Percentiles rank a stretch among this genome's conserved stretches.
Conservation (phyloP, 2,113 vertebrate species). For the Rhinogobius similis region DNA sequence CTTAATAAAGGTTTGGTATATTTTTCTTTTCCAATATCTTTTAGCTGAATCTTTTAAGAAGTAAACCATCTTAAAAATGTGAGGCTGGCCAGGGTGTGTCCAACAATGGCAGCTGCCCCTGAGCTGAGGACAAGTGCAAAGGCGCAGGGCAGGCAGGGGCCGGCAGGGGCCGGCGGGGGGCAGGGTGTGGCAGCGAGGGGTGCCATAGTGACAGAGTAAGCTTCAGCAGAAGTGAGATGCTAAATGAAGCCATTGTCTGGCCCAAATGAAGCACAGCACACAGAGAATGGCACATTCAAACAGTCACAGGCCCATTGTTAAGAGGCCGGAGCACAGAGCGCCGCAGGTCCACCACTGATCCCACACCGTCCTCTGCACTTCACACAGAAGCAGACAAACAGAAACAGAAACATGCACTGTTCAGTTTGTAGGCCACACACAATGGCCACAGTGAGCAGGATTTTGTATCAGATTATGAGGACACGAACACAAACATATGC, state of each 20-base stretch:
- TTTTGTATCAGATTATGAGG: neutral
- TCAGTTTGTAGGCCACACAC: constrained; percentile 4
- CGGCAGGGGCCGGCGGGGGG: constrained; percentile 46
- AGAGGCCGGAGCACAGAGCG: constrained; percentile 26
- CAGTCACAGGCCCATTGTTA: constrained; percentile 76
- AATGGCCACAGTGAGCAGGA: neutral
- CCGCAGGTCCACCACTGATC: constrained; percentile 40
- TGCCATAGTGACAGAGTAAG: constrained; percentile 66
- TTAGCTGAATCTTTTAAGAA: neutral
- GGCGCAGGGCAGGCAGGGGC: constrained; percentile 37
- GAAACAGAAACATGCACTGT: constrained; percentile 2
- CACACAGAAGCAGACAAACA: constrained; percentile 8
- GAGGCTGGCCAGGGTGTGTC: constrained; percentile 54
- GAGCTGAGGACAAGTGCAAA: constrained; percentile 65
- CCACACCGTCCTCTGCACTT: constrained; percentile 38
- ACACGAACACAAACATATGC: neutral
- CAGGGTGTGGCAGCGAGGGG: constrained; percentile 64
- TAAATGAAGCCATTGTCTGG: constrained; percentile 80
- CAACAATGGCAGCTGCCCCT: constrained; percentile 69
- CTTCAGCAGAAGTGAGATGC: constrained; percentile 66
- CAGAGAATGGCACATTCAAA: constrained; percentile 79
- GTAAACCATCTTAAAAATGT: constrained; percentile 43
- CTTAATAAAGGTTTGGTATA: too few relatives aligned
- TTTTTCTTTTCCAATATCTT: too few relatives aligned
- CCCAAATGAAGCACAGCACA: constrained; percentile 77